phyloP scores from a whole-genome alignment of 2,113 vertebrate species.

The Lontra canadensis region DNA sequence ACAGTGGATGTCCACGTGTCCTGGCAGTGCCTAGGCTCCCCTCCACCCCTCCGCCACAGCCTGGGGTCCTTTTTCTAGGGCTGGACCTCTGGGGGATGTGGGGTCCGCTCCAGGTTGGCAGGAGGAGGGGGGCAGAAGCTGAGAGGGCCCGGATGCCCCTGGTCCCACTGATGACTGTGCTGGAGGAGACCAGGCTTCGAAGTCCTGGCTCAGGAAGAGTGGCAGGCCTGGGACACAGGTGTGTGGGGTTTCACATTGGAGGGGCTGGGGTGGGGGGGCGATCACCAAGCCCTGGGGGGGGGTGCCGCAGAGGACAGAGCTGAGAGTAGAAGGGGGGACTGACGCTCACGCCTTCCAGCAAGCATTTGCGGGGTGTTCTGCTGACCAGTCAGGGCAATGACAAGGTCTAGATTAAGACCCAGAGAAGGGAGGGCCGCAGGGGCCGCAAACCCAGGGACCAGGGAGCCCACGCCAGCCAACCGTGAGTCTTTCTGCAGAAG shows the following conservation, averaged over 20 bases:
- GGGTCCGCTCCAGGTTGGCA: neutral
- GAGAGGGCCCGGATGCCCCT: neutral
- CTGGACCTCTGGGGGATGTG: neutral
- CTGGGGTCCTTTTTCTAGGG: neutral
- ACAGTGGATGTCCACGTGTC: rapidly evolving
- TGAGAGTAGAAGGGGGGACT: neutral
- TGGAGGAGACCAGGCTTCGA: too few species aligned
- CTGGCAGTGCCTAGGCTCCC: neutral
- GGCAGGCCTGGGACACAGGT: neutral
- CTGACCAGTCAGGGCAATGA: neutral
- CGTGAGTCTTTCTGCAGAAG: neutral
- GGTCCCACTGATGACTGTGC: rapidly evolving
- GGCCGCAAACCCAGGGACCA: neutral
- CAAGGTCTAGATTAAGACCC: neutral
- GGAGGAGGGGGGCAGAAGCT: neutral
- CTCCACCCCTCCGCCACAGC: rapidly evolving
- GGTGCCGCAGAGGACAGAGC: neutral
- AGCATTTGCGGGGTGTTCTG: neutral
- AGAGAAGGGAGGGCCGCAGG: neutral
- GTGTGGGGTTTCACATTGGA: neutral
- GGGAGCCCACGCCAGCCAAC: neutral
- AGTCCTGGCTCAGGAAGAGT: neutral
- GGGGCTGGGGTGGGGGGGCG: too few species aligned
- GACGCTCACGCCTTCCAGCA: neutral
- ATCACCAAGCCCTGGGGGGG: neutral